phyloP scores from a whole-genome alignment of 2,888 invertebrate genomes.

The Bombyx huttoni region DNA sequence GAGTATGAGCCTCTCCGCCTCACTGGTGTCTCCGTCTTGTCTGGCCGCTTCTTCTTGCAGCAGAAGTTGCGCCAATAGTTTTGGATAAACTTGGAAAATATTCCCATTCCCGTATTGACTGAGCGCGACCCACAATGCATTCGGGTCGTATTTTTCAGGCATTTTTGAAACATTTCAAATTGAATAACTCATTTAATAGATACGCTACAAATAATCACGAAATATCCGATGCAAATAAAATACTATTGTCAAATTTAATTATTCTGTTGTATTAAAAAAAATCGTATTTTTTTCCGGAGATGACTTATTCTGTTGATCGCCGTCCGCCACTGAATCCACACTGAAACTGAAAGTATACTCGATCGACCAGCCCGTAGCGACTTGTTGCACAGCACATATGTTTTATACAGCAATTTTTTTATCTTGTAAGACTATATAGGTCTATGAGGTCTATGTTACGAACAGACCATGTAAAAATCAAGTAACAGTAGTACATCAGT shows the following conservation, averaged over 20 bases:
- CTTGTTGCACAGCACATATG: constrained; percentile 10
- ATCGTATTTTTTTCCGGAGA: constrained; percentile 9
- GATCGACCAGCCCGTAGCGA: constrained; percentile 4
- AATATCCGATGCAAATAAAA: not conserved
- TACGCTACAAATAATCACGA: not conserved
- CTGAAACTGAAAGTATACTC: constrained; percentile 7
- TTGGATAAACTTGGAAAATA: constrained; percentile 77
- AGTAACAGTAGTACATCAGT: too few relatives aligned
- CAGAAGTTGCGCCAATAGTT: constrained; percentile 75
- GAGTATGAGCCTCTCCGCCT: constrained; percentile 72
- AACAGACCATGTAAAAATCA: too few relatives aligned
- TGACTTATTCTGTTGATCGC: constrained; percentile 24
- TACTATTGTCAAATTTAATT: too few relatives aligned
- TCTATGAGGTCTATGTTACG: too few relatives aligned
- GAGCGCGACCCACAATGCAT: constrained; percentile 67
- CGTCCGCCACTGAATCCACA: constrained; percentile 30
- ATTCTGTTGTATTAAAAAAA: not conserved
- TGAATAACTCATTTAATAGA: not conserved
- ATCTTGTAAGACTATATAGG: too few relatives aligned
- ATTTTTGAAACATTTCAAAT: constrained; percentile 17
- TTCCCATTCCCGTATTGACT: constrained; percentile 70
- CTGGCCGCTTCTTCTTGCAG: constrained; percentile 58
- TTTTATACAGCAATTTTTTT: too few relatives aligned
- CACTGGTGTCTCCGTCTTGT: constrained; percentile 49
- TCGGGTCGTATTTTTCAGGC: constrained; percentile 47